These are phyloP conservation scores for Spea multiplicata DNA, from an alignment of 2,113 vertebrate genomes.

Conservation along the genomic window DNA sequence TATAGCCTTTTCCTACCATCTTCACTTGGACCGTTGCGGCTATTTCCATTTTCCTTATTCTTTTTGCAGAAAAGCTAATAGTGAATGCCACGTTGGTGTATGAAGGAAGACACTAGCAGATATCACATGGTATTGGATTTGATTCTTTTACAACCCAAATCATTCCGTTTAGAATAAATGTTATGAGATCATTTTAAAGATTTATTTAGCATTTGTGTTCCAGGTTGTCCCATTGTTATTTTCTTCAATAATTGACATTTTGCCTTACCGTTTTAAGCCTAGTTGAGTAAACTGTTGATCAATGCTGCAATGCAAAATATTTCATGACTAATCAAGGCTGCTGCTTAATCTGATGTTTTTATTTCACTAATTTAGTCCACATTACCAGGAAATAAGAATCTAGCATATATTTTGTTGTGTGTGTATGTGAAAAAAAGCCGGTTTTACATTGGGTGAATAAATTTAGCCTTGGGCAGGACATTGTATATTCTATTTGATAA, in stretches of 20 bases:
- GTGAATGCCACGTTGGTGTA: no score
- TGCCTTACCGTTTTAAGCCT: neutral
- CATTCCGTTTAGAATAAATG: no score
- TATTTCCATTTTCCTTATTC: no score
- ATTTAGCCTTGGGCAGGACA: slow-evolving; percentile 6
- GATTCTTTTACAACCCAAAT: no score
- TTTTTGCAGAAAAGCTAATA: no score
- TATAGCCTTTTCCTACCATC: no score
- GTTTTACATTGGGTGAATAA: neutral
- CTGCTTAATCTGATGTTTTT: neutral
- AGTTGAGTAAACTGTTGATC: neutral
- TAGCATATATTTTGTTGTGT: neutral
- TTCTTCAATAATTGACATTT: neutral
- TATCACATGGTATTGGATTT: no score
- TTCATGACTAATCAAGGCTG: slow-evolving; percentile 1
- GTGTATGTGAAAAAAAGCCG: neutral
- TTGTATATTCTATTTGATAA: slow-evolving; percentile 11
- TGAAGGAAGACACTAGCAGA: no score
- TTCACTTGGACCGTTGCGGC: no score
- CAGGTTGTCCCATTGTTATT: neutral
- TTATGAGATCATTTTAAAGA: neutral
- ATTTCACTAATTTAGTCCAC: neutral
- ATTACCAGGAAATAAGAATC: slow-evolving; percentile 16
- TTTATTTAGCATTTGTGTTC: neutral
- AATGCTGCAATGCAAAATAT: neutral